A percentile compares a stretch with the other conserved stretches of the same genome.
phyloP scores from a whole-genome alignment of 2,797 vertebrate species.

The Loriculus beryllinus region DNA sequence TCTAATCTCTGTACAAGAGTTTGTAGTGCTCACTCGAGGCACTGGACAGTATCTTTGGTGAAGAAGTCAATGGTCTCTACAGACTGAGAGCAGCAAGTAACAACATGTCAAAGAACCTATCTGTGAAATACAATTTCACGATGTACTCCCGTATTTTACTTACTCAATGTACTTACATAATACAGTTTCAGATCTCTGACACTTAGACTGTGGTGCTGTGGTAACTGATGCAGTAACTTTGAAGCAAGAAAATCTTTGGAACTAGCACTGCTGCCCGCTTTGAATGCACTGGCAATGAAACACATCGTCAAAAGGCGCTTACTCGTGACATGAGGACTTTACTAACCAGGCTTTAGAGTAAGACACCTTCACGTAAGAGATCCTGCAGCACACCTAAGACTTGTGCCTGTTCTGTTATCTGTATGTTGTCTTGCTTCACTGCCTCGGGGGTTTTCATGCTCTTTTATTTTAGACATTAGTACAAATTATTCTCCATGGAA shows the following conservation, averaged over 20 bases:
- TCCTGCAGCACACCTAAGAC: background rate
- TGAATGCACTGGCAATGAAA: background rate
- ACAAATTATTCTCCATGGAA: slow-evolving; percentile 30
- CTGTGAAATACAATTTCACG: background rate
- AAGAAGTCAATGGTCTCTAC: background rate
- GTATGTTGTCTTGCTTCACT: background rate
- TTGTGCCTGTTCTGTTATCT: background rate
- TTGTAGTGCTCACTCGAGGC: background rate
- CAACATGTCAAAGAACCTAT: background rate
- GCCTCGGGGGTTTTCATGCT: background rate
- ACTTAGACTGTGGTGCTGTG: background rate
- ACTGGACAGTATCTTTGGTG: background rate
- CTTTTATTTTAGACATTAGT: background rate
- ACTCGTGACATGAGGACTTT: background rate
- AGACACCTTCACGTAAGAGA: background rate
- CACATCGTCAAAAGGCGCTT: background rate
- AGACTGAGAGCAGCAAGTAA: background rate
- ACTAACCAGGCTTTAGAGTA: background rate
- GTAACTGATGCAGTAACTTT: background rate
- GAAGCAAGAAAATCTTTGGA: background rate
- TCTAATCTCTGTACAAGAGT: background rate
- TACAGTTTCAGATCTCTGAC: background rate
- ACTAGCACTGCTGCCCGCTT: background rate
- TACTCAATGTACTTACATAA: background rate
- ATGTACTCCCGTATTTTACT: background rate